Percentiles rank a stretch among this genome's conserved stretches.
These are phyloP conservation scores for Drosophila gaucha DNA, from an alignment of 2,888 invertebrate genomes.

Conservation along the genomic window DNA sequence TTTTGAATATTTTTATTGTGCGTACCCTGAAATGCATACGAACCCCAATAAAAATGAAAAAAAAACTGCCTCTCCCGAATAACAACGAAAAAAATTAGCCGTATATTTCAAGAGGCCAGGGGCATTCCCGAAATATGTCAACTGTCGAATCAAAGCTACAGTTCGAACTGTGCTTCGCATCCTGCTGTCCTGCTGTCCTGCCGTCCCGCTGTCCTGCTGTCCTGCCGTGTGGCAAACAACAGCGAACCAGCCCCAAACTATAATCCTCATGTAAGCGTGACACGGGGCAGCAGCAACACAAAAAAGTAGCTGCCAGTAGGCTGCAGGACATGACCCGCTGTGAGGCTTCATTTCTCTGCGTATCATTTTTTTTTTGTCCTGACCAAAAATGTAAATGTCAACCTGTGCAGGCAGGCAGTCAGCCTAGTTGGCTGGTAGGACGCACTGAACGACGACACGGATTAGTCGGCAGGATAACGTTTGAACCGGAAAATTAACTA, in stretches of 20 bases:
- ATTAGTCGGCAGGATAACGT: conserved; percentile 75
- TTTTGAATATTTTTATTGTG: conserved; percentile 28
- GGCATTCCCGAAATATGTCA: conserved; percentile 60
- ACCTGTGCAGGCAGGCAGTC: conserved; percentile 54
- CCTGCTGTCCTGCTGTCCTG: conserved; percentile 13
- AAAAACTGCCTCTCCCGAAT: neutral
- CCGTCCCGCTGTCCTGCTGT: neutral
- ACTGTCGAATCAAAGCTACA: conserved; percentile 58
- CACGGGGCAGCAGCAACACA: conserved; percentile 44
- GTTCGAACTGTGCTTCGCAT: conserved; percentile 22
- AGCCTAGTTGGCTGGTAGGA: conserved; percentile 27
- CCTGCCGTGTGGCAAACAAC: conserved; percentile 24
- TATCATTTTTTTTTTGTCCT: conserved; percentile 16
- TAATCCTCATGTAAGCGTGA: conserved; percentile 74
- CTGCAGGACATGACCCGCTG: conserved; percentile 37
- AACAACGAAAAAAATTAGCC: conserved; percentile 23
- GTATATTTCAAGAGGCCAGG: conserved; percentile 23
- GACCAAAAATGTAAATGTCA: conserved; percentile 77
- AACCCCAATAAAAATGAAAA: conserved; percentile 21
- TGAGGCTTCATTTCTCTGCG: conserved; percentile 23
- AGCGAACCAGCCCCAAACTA: conserved; percentile 50
- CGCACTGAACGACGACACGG: conserved; percentile 65
- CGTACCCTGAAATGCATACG: neutral
- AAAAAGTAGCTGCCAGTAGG: conserved; percentile 29
- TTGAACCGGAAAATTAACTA: conserved; percentile 80